These are phyloP conservation scores for Sinocyclocheilus anophthalmus DNA, from an alignment of 2,113 vertebrate genomes.

Conservation along the genomic window DNA sequence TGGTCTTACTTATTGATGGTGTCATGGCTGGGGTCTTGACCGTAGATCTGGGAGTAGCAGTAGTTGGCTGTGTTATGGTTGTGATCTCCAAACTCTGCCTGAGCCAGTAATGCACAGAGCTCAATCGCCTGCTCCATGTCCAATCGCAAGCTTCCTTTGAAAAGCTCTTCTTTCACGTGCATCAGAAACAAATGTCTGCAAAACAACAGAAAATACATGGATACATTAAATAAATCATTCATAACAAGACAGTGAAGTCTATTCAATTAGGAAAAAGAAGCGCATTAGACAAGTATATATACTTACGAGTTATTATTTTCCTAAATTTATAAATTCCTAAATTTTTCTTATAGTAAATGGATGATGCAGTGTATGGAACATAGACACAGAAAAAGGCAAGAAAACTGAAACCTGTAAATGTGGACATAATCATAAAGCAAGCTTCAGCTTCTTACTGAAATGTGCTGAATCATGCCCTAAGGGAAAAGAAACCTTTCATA, in stretches of 20 bases:
- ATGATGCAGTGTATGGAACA: neutral
- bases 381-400: neutral
- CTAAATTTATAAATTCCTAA: neutral
- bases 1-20: conserved; percentile 48
- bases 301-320: neutral
- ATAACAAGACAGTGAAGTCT: neutral
- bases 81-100: conserved; percentile 85
- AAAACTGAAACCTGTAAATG: neutral
- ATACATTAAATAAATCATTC: neutral
- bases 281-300: neutral
- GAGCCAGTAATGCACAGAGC: conserved; percentile 82
- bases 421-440: conserved; percentile 20
- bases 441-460: conserved; percentile 4
- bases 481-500: neutral
- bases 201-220: neutral
- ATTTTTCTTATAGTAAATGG: neutral
- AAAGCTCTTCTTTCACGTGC: conserved; percentile 84
- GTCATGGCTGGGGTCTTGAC: conserved; percentile 75
- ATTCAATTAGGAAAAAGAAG: neutral
- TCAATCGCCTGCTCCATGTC: conserved; percentile 79
- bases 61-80: conserved; percentile 85
- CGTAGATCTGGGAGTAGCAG: conserved; percentile 78
- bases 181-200: conserved; percentile 84
- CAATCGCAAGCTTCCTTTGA: conserved; percentile 79
- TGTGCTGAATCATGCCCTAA: neutral